Evolutionary conservation across 2,797 vertebrate species (phyloP), one percentile per base, ranked within the genome.

Genomic region (Malacoraja senta): DNA sequence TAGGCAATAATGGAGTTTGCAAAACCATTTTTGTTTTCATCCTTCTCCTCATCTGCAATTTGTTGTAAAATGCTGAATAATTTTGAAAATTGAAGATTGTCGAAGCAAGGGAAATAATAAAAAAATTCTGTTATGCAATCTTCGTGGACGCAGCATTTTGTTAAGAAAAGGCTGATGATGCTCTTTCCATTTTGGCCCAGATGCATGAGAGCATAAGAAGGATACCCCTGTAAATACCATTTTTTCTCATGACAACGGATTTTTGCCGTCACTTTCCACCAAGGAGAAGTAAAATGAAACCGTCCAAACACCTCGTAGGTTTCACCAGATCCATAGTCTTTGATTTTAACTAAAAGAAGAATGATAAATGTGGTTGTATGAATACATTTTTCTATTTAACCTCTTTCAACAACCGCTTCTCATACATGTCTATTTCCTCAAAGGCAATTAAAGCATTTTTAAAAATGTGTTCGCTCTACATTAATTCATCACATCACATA

Each of bases 251-350:
- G 0, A 1, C 24, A 79, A 78, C 94, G 95, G 61, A 94, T 95
- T 78, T 83, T 95, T 68, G 97, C 95, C 12, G 95, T 96, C 93
- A 97, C 96, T 93, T 93, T 94, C 97, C 97, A 98, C 97, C 97
- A 98, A 0, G 97, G 95, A 63, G 44, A 96, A 15, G 53, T 81
- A 29, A 98, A 95, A 0, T 96, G 95, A 94, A 98, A 97, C 71
- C 94, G 95, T 93, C 97, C 97, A 63, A 94, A 93, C 44, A 97
- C 96, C 44, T 93, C 24, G 94, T 94, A 95, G 3, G 76, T 21
- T n/a, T 94, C 65, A 71, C 63, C 63, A 13, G 95, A 95, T 35
- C 32, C 15, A 0, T 95, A 95, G 65, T 96, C 96, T 93, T 91
- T 93, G 94, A 98, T 96, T 93, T 94, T 3, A 95, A 97, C 97